Percentiles rank a stretch among this genome's conserved stretches.
These are phyloP conservation scores for Limnodromus scolopaceus DNA, from an alignment of 2,797 vertebrate species.

Conservation along the genomic window DNA sequence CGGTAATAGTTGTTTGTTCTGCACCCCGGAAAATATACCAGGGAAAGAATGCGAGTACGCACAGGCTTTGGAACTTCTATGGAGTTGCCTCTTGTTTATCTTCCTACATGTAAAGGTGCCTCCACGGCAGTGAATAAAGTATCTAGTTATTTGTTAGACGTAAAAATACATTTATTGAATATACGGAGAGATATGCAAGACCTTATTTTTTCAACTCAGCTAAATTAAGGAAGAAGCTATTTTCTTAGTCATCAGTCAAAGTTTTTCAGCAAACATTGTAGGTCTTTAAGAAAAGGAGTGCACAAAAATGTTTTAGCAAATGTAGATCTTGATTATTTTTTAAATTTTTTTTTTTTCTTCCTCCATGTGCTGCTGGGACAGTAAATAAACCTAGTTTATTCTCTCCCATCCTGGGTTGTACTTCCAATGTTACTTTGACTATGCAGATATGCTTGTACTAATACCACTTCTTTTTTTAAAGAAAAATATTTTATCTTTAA, in stretches of 20 bases:
- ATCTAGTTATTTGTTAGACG: neutral
- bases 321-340: neutral
- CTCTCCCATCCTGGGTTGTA: neutral
- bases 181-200: neutral
- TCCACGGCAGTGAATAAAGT: neutral
- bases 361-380: neutral
- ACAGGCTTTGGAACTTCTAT: neutral
- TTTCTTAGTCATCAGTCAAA: neutral
- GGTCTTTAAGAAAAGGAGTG: neutral
- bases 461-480: neutral
- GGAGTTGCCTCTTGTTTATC: neutral
- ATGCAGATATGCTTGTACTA: neutral
- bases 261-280: neutral
- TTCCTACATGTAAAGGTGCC: neutral
- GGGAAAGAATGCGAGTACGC: neutral
- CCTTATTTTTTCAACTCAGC: neutral
- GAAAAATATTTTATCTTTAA: neutral
- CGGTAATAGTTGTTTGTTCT: neutral
- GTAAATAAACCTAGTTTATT: neutral
- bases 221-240: neutral
- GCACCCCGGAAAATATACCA: neutral
- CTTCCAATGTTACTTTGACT: neutral
- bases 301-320: neutral
- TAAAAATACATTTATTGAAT: neutral
- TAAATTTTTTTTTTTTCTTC: fast-evolving